Evolutionary conservation across 2,888 invertebrate genomes (phyloP).

Genomic region (Mongoloraphidia duomilia): DNA sequence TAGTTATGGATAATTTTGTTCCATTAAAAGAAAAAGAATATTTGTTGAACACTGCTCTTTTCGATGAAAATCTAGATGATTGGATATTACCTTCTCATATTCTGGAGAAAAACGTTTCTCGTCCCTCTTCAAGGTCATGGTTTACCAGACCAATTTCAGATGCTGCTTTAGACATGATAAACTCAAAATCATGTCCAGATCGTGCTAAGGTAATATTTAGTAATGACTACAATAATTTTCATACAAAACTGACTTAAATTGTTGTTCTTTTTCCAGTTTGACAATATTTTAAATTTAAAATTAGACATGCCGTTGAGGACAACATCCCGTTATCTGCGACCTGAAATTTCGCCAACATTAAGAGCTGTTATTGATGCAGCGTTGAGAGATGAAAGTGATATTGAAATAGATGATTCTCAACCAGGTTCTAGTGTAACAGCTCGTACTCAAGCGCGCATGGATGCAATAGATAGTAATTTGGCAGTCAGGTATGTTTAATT

Average conservation of each 20-base stretch:
- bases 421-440: not conserved
- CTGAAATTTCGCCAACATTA: constrained; percentile 54
- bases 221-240: not conserved
- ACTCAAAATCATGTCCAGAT: constrained; percentile 7
- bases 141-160: constrained; percentile 28
- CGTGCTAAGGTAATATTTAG: not conserved
- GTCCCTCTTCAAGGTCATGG: constrained; percentile 25
- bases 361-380: constrained; percentile 50
- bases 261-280: constrained; percentile 25
- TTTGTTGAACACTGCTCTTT: constrained; percentile 55
- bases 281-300: constrained; percentile 60
- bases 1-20: constrained; percentile 83
- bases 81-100: constrained; percentile 39
- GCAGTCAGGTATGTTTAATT: too few relatives aligned
- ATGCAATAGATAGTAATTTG: constrained; percentile 2
- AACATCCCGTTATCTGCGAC: constrained; percentile 58
- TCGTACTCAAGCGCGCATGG: constrained; percentile 3
- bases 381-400: constrained; percentile 28
- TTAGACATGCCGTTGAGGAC: constrained; percentile 64
- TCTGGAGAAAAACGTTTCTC: constrained; percentile 20
- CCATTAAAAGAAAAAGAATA: constrained; percentile 67
- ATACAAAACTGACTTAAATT: not conserved
- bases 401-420: constrained; percentile 1
- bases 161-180: constrained; percentile 22
- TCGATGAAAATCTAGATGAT: constrained; percentile 69